A percentile compares a stretch with the other conserved stretches of the same genome.
Conservation (phyloP, 2,797 vertebrate genomes). For the Phyllotis vaccarum region DNA sequence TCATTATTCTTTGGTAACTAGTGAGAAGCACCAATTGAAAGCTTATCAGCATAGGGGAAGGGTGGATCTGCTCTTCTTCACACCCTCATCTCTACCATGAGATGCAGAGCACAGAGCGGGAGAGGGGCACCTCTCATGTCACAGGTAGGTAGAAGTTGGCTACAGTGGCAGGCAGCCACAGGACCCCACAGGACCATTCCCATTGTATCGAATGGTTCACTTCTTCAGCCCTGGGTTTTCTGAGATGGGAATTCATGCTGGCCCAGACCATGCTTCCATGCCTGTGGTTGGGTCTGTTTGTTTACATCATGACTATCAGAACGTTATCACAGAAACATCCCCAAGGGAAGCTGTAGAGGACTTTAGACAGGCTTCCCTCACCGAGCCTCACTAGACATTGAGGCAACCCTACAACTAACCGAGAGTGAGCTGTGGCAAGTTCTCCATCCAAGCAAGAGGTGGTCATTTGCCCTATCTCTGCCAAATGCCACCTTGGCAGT, state of each 20-base stretch:
- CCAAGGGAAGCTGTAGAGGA: background rate
- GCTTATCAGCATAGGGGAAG: background rate
- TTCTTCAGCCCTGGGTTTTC: background rate
- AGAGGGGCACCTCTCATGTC: background rate
- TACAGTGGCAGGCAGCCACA: background rate
- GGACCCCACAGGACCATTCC: background rate
- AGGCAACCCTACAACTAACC: background rate
- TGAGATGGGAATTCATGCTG: background rate
- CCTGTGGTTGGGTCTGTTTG: background rate
- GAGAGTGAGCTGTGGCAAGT: background rate
- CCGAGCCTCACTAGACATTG: background rate
- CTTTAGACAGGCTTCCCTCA: background rate
- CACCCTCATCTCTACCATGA: background rate
- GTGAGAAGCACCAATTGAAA: background rate
- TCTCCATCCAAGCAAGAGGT: background rate
- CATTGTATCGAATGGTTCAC: rapidly evolving
- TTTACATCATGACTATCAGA: background rate
- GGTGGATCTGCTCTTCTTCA: background rate
- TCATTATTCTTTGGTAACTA: background rate
- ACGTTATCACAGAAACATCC: background rate
- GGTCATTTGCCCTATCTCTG: background rate
- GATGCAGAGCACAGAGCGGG: too few species aligned
- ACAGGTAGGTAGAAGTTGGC: background rate
- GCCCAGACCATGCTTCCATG: background rate
- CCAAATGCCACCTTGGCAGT: background rate